Evolutionary conservation across 2,797 vertebrate species (phyloP).

Genomic region (Spheniscus humboldti): DNA sequence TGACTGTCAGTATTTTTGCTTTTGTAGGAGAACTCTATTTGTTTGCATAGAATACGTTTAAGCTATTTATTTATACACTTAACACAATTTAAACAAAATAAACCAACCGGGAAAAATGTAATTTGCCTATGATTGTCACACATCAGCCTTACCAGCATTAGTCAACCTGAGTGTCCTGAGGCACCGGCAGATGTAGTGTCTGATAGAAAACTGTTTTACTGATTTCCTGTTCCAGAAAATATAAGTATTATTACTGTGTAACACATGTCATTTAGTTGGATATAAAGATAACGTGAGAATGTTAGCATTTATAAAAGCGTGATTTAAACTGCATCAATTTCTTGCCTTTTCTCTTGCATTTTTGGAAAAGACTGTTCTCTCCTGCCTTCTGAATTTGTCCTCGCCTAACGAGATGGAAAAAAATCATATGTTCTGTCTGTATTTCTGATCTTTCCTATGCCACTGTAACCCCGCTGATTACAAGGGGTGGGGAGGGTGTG

Average conservation of each 20-base stretch:
- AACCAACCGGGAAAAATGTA: slow-evolving; percentile 36
- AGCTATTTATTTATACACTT: slow-evolving; percentile 62
- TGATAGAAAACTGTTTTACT: slow-evolving; percentile 41
- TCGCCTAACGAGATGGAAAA: not conserved
- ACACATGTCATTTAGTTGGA: not conserved
- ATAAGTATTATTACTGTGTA: not conserved
- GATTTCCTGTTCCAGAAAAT: slow-evolving; percentile 33
- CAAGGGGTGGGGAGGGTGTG: accelerated
- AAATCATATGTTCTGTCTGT: not conserved
- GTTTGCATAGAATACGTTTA: slow-evolving; percentile 28
- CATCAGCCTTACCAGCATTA: slow-evolving; percentile 19
- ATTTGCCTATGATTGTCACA: slow-evolving; percentile 51
- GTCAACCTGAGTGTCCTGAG: slow-evolving; percentile 36
- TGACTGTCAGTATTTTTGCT: not conserved
- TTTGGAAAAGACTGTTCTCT: not conserved
- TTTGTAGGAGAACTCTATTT: not conserved
- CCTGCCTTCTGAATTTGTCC: not conserved
- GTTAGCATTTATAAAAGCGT: not conserved
- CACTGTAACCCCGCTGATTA: not conserved
- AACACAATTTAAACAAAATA: slow-evolving; percentile 64
- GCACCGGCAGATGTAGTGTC: slow-evolving; percentile 41
- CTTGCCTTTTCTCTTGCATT: not conserved
- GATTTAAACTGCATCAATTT: not conserved
- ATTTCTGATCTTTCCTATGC: not conserved
- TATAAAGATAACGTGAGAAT: not conserved